Evolutionary conservation across 2,113 vertebrate genomes (phyloP).

Genomic region (Python bivittatus): DNA sequence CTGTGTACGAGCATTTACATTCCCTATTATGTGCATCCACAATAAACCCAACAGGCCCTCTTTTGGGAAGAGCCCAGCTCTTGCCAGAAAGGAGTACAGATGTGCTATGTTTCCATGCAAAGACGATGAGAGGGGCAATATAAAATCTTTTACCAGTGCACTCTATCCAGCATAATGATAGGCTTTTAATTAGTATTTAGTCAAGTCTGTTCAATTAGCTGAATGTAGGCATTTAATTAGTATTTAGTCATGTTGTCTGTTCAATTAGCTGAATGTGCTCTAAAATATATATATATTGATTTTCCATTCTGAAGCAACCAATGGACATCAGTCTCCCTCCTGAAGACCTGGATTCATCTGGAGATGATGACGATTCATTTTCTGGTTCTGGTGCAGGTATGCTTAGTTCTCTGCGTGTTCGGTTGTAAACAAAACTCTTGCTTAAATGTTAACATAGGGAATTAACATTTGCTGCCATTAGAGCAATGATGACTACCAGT

Average conservation of each 20-base stretch:
- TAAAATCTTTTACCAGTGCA: neutral
- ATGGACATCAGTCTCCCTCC: constrained; percentile 64
- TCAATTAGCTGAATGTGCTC: neutral
- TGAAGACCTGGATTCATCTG: constrained; percentile 81
- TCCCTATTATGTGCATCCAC: neutral
- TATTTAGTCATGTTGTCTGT: neutral
- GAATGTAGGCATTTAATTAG: neutral
- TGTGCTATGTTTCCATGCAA: neutral
- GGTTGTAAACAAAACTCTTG: neutral
- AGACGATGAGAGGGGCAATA: neutral
- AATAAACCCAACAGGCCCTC: neutral
- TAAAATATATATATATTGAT: neutral
- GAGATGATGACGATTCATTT: constrained; percentile 66
- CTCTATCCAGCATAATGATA: neutral
- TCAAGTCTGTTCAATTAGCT: neutral
- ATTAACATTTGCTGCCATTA: neutral
- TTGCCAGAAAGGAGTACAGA: neutral
- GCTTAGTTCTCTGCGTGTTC: neutral
- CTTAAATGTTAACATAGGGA: neutral
- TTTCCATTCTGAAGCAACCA: constrained; percentile 65
- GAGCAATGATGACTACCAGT: neutral
- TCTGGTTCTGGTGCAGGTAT: constrained; percentile 79
- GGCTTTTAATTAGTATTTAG: neutral
- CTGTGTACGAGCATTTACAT: neutral
- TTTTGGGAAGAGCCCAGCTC: neutral